Conservation (phyloP, 2,113 vertebrate species). For the Dinomys branickii region DNA sequence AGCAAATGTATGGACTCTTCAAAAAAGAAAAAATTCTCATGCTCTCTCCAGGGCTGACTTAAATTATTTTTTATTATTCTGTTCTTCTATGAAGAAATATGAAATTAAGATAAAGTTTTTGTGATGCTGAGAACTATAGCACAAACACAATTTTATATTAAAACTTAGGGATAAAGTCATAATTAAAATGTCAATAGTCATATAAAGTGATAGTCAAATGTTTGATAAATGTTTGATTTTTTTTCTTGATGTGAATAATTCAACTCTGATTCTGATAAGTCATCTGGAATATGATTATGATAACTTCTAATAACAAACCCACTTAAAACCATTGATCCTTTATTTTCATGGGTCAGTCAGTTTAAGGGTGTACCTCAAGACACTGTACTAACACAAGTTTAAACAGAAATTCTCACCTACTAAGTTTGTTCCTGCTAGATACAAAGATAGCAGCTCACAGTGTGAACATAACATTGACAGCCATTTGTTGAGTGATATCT, state of each 20-base stretch:
- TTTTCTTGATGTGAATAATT: slow-evolving; percentile 17
- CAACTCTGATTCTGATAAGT: neutral
- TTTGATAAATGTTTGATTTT: slow-evolving; percentile 18
- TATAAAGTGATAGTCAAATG: neutral
- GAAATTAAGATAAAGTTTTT: neutral
- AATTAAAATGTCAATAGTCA: neutral
- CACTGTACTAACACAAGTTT: neutral
- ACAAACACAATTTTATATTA: slow-evolving; percentile 2
- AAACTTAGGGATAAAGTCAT: slow-evolving; percentile 14
- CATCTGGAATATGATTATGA: neutral
- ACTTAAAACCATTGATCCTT: neutral
- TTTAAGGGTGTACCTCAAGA: neutral
- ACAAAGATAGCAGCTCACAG: neutral
- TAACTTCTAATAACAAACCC: slow-evolving; percentile 25
- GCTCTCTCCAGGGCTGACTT: neutral
- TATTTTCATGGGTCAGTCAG: neutral
- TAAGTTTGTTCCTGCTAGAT: neutral
- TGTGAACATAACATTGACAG: neutral
- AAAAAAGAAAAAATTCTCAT: slow-evolving; percentile 40
- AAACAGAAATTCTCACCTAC: neutral
- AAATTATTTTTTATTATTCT: slow-evolving; percentile 24
- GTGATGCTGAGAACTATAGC: neutral
- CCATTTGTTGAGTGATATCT: neutral
- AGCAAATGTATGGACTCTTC: neutral
- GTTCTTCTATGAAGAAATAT: neutral